Base-by-base conservation (phyloP, 2,888 invertebrate species). In the Drosophila borealis region DNA sequence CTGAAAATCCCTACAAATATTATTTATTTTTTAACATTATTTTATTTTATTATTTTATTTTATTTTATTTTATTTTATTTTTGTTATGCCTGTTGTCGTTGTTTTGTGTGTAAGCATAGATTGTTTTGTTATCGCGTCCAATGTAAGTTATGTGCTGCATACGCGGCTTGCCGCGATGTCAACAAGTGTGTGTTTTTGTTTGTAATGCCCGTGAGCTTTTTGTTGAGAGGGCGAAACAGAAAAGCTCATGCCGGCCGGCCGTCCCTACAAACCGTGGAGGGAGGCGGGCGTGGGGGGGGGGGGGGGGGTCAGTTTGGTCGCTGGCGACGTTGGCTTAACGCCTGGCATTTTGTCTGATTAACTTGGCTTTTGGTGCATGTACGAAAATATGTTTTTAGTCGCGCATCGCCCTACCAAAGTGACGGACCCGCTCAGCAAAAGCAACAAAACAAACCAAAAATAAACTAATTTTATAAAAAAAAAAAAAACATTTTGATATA, bases 351-450 rank as follows among this genome's bases (percentile, higher is more conserved):
- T 37, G 39, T 67, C 45, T 37, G 62, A 64, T 65, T 74, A 65
- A 64, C 56, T 70, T 70, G 74, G 69, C 74, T 69, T 69, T 68
- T 36, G 29, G 39, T 68, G 54, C 46, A 54, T 56, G 55, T 4
- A 54, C 56, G 21, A 50, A 44, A 29, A 14, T 4, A 55, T 2
- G 13, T 53, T 9, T 48, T 72, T 60, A 77, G 75, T 75, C 73
- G 68, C 50, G 49, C 53, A 19, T 21, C 56, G 63, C 36, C 42
- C 63, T 36, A 21, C n/a, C 60, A 46, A 68, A 60, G 72, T 49
- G 68, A 61, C 64, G 57, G 50, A 69, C 29, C 2, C 29, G 29
- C 29, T 29, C 29, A 29, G 29, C 29, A 8, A 29, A 8, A 8
- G 11, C 36, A 13, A 36, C 34, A 36, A 36, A 36, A 36, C 36